phyloP scores from a whole-genome alignment of 2,113 vertebrate species.

The Coryphaenoides rupestris region DNA sequence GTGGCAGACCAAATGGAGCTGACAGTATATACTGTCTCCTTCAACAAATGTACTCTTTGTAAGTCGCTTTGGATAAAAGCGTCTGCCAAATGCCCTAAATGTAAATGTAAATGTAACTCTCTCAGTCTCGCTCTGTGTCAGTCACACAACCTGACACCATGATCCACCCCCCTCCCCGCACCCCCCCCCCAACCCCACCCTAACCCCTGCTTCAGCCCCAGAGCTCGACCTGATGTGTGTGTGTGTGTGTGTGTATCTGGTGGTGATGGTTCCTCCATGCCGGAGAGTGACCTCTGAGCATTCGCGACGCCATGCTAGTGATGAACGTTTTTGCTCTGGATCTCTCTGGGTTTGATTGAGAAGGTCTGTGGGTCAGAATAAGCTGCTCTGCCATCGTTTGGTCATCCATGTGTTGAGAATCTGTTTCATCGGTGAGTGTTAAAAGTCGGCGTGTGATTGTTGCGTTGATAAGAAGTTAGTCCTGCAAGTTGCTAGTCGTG shows the following conservation, averaged over 20 bases:
- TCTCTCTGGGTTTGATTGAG: conserved; percentile 29
- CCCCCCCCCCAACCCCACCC: no score
- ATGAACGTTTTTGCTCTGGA: neutral
- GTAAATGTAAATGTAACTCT: no score
- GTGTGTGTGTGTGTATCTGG: neutral
- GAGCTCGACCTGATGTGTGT: neutral
- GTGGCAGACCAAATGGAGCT: no score
- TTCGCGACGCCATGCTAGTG: neutral
- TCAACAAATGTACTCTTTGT: no score
- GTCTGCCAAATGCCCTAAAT: no score
- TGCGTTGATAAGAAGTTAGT: no score
- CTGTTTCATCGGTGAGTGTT: conserved; percentile 52
- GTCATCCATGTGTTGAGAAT: conserved; percentile 15
- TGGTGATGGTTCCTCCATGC: neutral
- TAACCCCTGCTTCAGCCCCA: no score
- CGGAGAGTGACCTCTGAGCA: neutral
- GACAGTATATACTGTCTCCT: no score
- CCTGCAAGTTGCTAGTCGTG: no score
- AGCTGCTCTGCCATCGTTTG: no score
- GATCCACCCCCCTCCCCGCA: neutral
- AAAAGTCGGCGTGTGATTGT: neutral
- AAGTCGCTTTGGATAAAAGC: neutral
- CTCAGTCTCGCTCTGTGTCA: no score
- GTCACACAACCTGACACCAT: no score
- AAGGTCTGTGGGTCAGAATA: conserved; percentile 14